Evolutionary conservation across 2,113 vertebrate genomes (phyloP), one percentile per base, ranked within the genome.

Genomic region (Amblyornis subalaris): DNA sequence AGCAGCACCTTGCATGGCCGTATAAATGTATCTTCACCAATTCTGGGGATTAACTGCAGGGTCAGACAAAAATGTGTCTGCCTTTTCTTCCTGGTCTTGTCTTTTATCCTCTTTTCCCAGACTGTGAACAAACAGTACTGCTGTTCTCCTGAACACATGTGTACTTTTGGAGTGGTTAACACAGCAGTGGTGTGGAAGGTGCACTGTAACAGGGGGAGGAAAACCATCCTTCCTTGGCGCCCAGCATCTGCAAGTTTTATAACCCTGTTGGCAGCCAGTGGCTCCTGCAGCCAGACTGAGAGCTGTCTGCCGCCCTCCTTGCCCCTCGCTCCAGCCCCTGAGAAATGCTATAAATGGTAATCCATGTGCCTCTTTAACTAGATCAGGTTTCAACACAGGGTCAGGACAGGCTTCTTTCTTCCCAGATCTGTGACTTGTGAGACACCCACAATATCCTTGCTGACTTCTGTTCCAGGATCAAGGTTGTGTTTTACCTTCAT

Each of bases 311-410:
- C 0, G 0, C 72, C n/a, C 75, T 79, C 42, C 47, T 45, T 64
- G 79, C 67, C 70, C 86, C 90, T 74, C 89, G 77, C 70, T 86
- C 70, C 86, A 81, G 86, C 72, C 76, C 61, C 90, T 74, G 60
- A 66, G 76, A 89, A 96, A 80, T 2, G 24, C 84, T 92, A 83
- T 94, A 95, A 94, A 95, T 93, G 89, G 93, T 88, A 78, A 86
- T 95, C 72, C 61, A 2, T 91, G 85, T 73, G 93, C 86, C 67
- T 76, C 82, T 95, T 51, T 36, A 86, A 77, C 90, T 92, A 74
- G 89, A 94, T 97, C 94, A 57, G 42, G 25, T 97, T 95, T 92
- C 96, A 94, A 47, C 65, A 42, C 23, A 81, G 81, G 88, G 75
- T 91, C 83, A 84, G 75, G 26, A 80, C 64, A 57, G 42, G 67